Conservation (phyloP, 2,888 invertebrate genomes). For the Amblyjoppa fuscipennis region DNA sequence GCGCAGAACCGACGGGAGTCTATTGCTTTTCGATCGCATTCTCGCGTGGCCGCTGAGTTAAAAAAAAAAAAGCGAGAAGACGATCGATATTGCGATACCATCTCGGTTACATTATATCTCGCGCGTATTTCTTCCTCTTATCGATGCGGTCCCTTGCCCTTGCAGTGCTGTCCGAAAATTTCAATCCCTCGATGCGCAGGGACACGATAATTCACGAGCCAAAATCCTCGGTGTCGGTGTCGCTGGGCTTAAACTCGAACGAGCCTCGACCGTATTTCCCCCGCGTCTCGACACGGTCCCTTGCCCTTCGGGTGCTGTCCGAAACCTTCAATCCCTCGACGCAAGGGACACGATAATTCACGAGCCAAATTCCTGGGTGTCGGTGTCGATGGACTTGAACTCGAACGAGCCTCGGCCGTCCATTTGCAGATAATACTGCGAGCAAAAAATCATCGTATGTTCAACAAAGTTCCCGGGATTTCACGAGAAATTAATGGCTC, state of each 20-base stretch:
- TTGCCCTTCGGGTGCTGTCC: conserved; percentile 51
- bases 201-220: conserved; percentile 91
- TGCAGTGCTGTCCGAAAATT: conserved; percentile 27
- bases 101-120: conserved; percentile 13
- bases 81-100: neutral
- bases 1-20: neutral
- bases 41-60: conserved; percentile 13
- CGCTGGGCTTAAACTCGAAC: conserved; percentile 95
- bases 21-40: conserved; percentile 5
- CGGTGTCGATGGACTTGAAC: conserved; percentile 94
- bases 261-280: conserved; percentile 84
- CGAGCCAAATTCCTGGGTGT: conserved; percentile 97
- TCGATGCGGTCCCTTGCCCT: conserved; percentile 58
- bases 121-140: conserved; percentile 19
- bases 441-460: conserved; percentile 64
- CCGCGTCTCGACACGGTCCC: conserved; percentile 51
- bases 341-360: conserved; percentile 86
- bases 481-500: neutral
- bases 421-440: conserved; percentile 95
- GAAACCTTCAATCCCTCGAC: conserved; percentile 51
- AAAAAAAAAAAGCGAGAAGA: conserved; percentile 10
- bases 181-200: conserved; percentile 68
- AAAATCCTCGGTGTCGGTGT: conserved; percentile 94
- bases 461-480: too few relatives aligned
- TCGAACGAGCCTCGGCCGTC: conserved; percentile 97